These are phyloP conservation scores for Pleuronectes platessa DNA, from an alignment of 2,113 vertebrate genomes.

Conservation along the genomic window DNA sequence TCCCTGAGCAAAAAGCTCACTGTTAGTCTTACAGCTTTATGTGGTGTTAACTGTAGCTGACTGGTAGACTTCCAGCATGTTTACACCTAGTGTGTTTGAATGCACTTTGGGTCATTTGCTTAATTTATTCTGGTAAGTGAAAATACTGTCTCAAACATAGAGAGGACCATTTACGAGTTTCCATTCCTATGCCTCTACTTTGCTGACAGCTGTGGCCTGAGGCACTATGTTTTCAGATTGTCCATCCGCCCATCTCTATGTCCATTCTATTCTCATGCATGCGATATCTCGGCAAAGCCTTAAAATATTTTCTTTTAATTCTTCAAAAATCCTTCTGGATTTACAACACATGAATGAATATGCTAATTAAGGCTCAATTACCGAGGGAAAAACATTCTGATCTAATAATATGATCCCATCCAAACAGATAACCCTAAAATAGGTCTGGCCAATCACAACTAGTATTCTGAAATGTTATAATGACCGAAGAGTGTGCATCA, in stretches of 20 bases:
- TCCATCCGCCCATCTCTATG: neutral
- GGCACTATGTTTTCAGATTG: neutral
- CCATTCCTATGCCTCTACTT: too few species aligned
- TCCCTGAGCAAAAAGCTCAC: neutral
- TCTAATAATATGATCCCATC: neutral
- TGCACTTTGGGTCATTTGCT: neutral
- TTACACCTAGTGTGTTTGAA: slow-evolving; percentile 9
- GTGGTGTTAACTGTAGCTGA: neutral
- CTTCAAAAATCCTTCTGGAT: neutral
- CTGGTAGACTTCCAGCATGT: neutral
- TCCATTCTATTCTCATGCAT: neutral
- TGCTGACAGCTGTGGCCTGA: neutral
- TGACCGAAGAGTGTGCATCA: too few species aligned
- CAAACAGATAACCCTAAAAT: neutral
- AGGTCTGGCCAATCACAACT: neutral
- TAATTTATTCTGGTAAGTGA: slow-evolving; percentile 14
- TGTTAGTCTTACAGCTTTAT: neutral
- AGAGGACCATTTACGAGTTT: neutral
- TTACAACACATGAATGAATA: neutral
- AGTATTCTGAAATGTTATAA: neutral
- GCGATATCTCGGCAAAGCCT: neutral
- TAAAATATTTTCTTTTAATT: neutral
- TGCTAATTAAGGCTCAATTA: neutral
- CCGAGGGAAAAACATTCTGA: neutral
- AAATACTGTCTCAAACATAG: neutral